A percentile compares a stretch with the other conserved stretches of the same genome.
Conservation (phyloP, 2,113 vertebrate species). For the Erythrocebus patas region DNA sequence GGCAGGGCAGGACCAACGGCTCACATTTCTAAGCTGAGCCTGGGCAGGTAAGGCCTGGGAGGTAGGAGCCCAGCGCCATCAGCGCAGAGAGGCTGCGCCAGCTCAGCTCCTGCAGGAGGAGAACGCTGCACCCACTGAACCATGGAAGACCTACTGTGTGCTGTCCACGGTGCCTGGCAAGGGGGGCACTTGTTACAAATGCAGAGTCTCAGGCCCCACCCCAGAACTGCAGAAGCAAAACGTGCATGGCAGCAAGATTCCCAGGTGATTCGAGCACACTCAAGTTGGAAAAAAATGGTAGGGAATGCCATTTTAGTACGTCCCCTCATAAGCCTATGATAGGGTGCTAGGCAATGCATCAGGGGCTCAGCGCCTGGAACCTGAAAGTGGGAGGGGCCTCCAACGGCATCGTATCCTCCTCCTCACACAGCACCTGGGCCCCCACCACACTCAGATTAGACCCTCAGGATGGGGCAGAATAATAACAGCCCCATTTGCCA, state of each 20-base stretch:
- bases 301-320: accelerated
- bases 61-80: accelerated
- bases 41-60: not conserved
- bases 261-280: accelerated
- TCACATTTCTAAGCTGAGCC: not conserved
- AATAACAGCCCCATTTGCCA: not conserved
- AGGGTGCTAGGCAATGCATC: not conserved
- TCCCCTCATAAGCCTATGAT: not conserved
- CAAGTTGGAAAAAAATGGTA: accelerated
- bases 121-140: not conserved
- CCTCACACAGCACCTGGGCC: not conserved
- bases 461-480: accelerated
- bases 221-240: too few relatives aligned
- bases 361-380: not conserved
- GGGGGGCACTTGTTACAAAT: not conserved
- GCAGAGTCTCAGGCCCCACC: not conserved
- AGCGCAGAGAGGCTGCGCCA: too few relatives aligned
- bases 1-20: not conserved
- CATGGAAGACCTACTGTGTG: not conserved
- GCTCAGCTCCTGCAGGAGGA: not conserved
- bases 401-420: too few relatives aligned
- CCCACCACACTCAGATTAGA: not conserved
- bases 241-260: not conserved
- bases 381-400: not conserved
- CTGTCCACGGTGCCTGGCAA: not conserved